Evolutionary conservation across 2,797 vertebrate genomes (phyloP).

Genomic region (Sciaenops ocellatus): DNA sequence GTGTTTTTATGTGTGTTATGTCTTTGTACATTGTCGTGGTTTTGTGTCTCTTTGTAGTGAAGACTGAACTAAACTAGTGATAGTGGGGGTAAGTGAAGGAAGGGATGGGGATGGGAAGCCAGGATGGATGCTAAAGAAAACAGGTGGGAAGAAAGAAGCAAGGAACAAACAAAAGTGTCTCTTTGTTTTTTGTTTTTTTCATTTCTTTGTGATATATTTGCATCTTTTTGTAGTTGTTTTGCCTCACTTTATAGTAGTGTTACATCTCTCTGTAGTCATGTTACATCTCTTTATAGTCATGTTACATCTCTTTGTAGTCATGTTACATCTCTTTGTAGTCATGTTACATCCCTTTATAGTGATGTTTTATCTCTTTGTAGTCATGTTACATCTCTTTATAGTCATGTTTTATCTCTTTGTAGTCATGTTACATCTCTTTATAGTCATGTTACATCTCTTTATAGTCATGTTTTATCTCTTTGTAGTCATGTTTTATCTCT

Average conservation of each 20-base stretch:
- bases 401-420: background rate
- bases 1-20: background rate
- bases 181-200: too few relatives aligned
- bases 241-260: background rate
- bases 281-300: background rate
- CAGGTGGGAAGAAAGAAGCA: too few relatives aligned
- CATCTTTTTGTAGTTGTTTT: background rate
- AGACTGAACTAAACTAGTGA: too few relatives aligned
- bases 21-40: background rate
- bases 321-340: too few relatives aligned
- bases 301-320: background rate
- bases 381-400: background rate
- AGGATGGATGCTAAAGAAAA: too few relatives aligned
- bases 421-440: background rate
- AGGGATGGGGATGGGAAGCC: too few relatives aligned
- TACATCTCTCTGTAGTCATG: background rate
- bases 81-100: too few relatives aligned
- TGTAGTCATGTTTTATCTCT: accelerated
- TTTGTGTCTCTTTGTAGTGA: background rate
- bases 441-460: accelerated
- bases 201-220: too few relatives aligned
- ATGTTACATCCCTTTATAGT: background rate
- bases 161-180: too few relatives aligned
- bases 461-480: accelerated
- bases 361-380: background rate